These are phyloP conservation scores for Podarcis raffonei DNA, from an alignment of 2,113 vertebrate genomes.

Conservation along the genomic window DNA sequence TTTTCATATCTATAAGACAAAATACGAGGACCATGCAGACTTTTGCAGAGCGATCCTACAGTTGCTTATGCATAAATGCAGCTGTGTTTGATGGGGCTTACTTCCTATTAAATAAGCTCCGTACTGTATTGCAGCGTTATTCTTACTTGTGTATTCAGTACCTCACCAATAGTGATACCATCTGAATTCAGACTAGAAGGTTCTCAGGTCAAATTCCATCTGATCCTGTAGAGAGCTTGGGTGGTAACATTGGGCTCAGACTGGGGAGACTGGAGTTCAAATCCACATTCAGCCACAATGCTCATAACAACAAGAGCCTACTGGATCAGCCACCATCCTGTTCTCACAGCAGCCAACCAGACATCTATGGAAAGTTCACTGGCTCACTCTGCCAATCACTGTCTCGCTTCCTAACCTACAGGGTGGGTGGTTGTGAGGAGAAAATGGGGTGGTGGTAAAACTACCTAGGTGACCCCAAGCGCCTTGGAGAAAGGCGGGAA, in stretches of 20 bases:
- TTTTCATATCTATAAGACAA: neutral
- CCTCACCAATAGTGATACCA: neutral
- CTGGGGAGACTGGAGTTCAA: neutral
- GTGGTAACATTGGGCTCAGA: neutral
- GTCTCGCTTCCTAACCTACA: neutral
- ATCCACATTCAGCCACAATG: neutral
- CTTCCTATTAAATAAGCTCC: neutral
- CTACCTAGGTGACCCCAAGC: neutral
- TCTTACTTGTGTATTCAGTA: neutral
- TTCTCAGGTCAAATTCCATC: neutral
- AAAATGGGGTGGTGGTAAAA: neutral
- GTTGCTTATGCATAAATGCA: neutral
- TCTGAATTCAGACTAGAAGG: neutral
- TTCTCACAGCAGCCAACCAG: too few relatives aligned
- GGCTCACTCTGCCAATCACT: neutral
- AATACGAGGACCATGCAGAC: fast-evolving
- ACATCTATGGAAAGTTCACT: too few relatives aligned
- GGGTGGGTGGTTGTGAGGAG: neutral
- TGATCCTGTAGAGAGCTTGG: neutral
- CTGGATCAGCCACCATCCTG: too few relatives aligned
- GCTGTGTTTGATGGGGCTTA: neutral
- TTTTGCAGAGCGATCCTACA: neutral
- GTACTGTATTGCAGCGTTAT: neutral
- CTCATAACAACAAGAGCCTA: neutral
- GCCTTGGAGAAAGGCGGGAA: neutral